Evolutionary conservation across 1,140 invertebrate species (phyloP).

Genomic region (Papilio helenus): DNA sequence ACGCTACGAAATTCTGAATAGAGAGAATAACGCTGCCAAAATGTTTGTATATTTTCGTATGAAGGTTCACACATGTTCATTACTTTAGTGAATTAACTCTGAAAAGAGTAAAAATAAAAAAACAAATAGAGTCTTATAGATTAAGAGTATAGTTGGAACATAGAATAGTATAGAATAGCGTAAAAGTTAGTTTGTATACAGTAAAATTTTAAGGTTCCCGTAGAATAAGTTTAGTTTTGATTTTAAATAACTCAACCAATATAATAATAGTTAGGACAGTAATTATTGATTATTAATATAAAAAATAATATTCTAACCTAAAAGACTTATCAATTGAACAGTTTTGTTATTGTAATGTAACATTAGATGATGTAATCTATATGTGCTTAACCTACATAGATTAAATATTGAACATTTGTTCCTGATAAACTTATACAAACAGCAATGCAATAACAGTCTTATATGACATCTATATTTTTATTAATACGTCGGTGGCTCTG

Average conservation of each 20-base stretch:
- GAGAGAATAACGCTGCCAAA: neutral
- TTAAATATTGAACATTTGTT: conserved; percentile 12
- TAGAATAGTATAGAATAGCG: no score
- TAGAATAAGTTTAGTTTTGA: no score
- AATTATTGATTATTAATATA: no score
- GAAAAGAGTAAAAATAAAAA: neutral
- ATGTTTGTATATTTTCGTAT: neutral
- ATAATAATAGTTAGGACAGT: no score
- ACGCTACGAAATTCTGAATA: conserved; percentile 11
- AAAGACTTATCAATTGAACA: neutral
- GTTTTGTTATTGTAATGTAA: neutral
- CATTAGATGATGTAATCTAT: neutral
- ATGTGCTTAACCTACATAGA: conserved; percentile 23
- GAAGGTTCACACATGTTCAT: neutral
- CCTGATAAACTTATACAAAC: neutral
- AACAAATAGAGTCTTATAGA: no score
- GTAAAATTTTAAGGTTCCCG: no score
- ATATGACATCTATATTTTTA: neutral
- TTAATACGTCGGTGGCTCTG: no score
- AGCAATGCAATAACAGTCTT: neutral
- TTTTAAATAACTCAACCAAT: no score
- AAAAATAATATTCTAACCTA: no score
- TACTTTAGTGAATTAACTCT: neutral
- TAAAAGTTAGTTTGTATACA: no score
- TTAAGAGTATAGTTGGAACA: no score